Evolutionary conservation across 2,797 vertebrate genomes (phyloP).

Genomic region (Kryptopterus vitreolus): DNA sequence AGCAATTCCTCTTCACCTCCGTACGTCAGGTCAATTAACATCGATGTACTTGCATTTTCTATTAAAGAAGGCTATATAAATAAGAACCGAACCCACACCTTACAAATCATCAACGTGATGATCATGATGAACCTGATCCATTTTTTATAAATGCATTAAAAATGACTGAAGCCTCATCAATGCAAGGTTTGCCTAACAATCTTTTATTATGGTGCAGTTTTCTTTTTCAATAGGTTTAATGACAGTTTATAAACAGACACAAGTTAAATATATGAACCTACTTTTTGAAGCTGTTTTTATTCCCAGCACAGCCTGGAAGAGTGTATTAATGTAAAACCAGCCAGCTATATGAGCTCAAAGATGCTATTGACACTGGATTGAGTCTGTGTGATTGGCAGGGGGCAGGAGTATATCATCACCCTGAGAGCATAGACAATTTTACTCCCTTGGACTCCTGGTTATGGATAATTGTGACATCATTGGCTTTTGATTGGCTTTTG

Average conservation of each 20-base stretch:
- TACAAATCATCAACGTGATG: not conserved
- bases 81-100: constrained; percentile 9
- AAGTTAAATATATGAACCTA: not conserved
- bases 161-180: not conserved
- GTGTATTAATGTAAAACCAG: not conserved
- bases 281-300: not conserved
- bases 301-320: no score
- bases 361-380: no score
- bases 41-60: constrained; percentile 67
- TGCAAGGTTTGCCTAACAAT: not conserved
- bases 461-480: no score
- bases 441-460: no score
- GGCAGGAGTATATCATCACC: no score
- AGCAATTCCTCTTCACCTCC: constrained; percentile 52
- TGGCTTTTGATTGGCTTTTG: no score
- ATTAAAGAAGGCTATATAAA: constrained; percentile 58
- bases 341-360: no score
- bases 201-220: not conserved
- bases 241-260: not conserved
- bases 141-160: no score
- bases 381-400: no score
- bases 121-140: no score
- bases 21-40: constrained; percentile 75
- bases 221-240: not conserved
- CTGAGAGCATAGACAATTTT: no score